Evolutionary conservation across 1,140 invertebrate species (phyloP).

Genomic region (Drosophila trapezifrons): DNA sequence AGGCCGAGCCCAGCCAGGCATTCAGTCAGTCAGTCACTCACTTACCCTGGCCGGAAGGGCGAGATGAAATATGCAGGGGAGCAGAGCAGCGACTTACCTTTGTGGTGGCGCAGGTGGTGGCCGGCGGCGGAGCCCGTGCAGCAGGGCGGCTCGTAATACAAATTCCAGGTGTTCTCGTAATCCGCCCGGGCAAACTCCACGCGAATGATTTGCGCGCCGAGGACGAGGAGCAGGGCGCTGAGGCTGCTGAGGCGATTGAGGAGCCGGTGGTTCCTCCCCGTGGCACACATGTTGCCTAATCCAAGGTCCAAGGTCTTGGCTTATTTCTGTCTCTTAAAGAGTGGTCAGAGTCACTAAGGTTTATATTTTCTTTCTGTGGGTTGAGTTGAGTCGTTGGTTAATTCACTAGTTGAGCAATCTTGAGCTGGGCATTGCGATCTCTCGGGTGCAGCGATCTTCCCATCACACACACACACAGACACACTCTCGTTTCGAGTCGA

Average conservation of each 20-base stretch:
- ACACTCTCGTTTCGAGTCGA: slow-evolving; percentile 24
- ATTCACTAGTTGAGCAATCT: slow-evolving; percentile 39
- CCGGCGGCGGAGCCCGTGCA: slow-evolving; percentile 84
- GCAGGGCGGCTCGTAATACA: slow-evolving; percentile 87
- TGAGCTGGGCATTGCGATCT: slow-evolving; percentile 14
- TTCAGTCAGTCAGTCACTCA: slow-evolving; percentile 4
- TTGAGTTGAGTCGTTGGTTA: neutral
- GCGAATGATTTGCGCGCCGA: slow-evolving; percentile 67
- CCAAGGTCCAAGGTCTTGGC: slow-evolving; percentile 9
- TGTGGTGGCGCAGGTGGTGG: slow-evolving; percentile 86
- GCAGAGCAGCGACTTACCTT: slow-evolving; percentile 84
- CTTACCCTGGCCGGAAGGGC: slow-evolving; percentile 26
- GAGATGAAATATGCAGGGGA: slow-evolving; percentile 17
- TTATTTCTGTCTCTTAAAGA: slow-evolving; percentile 1
- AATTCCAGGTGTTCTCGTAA: slow-evolving; percentile 87
- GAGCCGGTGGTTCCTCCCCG: slow-evolving; percentile 35
- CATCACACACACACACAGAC: slow-evolving; percentile 25
- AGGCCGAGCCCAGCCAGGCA: neutral
- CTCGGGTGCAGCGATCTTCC: slow-evolving; percentile 18
- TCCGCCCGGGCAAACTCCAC: slow-evolving; percentile 81
- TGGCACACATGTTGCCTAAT: slow-evolving; percentile 50
- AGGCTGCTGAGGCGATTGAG: slow-evolving; percentile 43
- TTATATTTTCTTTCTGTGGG: neutral
- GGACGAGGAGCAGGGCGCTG: slow-evolving; percentile 55
- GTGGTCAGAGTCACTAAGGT: slow-evolving; percentile 2